Percentiles rank a stretch among this genome's conserved stretches.
phyloP scores from a whole-genome alignment of 2,888 invertebrate genomes.

The Periphyllus acericola region DNA sequence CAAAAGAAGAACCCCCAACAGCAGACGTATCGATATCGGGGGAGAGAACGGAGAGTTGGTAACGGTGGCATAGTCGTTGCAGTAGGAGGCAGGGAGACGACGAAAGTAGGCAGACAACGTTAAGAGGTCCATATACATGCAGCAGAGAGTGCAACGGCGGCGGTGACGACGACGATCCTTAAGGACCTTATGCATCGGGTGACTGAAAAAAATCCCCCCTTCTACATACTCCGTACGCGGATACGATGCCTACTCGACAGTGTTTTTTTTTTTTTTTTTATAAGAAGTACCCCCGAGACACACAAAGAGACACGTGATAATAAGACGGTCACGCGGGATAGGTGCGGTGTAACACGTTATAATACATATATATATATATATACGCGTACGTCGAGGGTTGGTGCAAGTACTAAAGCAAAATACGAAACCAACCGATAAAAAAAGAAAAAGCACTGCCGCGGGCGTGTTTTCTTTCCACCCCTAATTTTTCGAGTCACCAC shows the following conservation, averaged over 20 bases:
- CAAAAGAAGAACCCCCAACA: conserved; percentile 49
- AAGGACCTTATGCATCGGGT: conserved; percentile 57
- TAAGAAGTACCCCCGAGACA: conserved; percentile 55
- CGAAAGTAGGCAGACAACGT: conserved; percentile 61
- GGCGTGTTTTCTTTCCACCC: conserved; percentile 42
- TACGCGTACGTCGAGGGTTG: conserved; percentile 17
- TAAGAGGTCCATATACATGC: conserved; percentile 50
- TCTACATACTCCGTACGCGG: not conserved
- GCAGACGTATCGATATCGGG: conserved; percentile 59
- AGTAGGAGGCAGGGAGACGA: not conserved
- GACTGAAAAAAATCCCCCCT: conserved; percentile 43
- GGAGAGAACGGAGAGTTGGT: conserved; percentile 30
- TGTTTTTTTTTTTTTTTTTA: conserved; percentile 48
- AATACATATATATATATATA: conserved; percentile 13
- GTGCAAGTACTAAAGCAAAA: conserved; percentile 36
- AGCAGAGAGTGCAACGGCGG: conserved; percentile 37
- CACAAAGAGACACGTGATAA: conserved; percentile 59
- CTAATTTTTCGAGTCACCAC: conserved; percentile 35
- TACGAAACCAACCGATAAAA: conserved; percentile 39
- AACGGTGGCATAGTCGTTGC: conserved; percentile 1
- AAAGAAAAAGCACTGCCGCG: conserved; percentile 20
- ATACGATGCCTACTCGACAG: conserved; percentile 51
- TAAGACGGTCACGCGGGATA: conserved; percentile 51
- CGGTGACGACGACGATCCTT: conserved; percentile 50
- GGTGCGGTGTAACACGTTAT: not conserved